These are phyloP conservation scores for Latrodectus elegans DNA, from an alignment of 2,888 invertebrate genomes.

Conservation along the genomic window DNA sequence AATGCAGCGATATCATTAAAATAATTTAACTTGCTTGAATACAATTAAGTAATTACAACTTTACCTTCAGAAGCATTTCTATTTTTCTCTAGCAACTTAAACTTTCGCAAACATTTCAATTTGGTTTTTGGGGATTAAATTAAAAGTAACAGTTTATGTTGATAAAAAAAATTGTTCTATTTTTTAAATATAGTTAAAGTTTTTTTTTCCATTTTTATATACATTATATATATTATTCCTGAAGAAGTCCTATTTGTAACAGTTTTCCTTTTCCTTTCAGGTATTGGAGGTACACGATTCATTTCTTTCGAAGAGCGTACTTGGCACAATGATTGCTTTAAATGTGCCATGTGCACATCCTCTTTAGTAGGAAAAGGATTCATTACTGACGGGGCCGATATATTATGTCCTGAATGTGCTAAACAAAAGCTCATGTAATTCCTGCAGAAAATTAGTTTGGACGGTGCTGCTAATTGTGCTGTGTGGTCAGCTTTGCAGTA, in stretches of 20 bases:
- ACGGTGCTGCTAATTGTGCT: slow-evolving; percentile 62
- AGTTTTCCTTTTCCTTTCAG: slow-evolving; percentile 77
- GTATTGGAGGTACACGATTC: slow-evolving; percentile 98
- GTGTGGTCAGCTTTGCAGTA: slow-evolving; percentile 68
- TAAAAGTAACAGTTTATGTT: neutral
- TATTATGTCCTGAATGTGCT: slow-evolving; percentile 99
- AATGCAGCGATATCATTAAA: no score
- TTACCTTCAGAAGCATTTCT: no score
- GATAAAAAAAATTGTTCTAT: neutral
- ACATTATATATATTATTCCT: no score
- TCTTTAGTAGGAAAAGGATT: slow-evolving; percentile 98
- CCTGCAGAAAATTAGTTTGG: slow-evolving; percentile 1
- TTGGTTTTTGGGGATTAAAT: neutral
- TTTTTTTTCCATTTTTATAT: no score
- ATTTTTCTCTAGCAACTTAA: neutral
- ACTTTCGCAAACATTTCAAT: neutral
- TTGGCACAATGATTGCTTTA: slow-evolving; percentile 99
- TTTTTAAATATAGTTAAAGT: neutral
- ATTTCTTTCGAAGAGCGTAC: slow-evolving; percentile 99
- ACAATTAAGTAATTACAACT: no score
- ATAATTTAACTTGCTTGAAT: no score
- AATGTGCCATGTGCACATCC: slow-evolving; percentile 95
- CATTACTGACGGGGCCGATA: slow-evolving; percentile 97
- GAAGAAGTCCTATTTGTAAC: neutral
- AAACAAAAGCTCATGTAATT: slow-evolving; percentile 89